A percentile compares a stretch with the other conserved stretches of the same genome.
Evolutionary conservation across 2,888 invertebrate genomes (phyloP).

Genomic region (Lepidochrysops patricia): DNA sequence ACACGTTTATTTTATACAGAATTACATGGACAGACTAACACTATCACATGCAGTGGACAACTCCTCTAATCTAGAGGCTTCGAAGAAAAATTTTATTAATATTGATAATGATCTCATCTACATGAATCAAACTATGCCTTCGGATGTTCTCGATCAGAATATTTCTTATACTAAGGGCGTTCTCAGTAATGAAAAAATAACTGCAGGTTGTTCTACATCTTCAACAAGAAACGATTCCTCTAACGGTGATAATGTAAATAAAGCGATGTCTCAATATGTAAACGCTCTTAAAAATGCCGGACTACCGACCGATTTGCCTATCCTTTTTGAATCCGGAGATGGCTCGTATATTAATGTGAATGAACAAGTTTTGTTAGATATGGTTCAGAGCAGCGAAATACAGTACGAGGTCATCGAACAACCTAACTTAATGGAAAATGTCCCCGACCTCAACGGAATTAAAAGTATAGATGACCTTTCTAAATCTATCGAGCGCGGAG

Average conservation of each 20-base stretch:
- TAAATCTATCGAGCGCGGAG: constrained; percentile 63
- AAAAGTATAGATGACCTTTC: constrained; percentile 69
- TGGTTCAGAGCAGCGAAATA: constrained; percentile 70
- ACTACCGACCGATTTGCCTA: constrained; percentile 65
- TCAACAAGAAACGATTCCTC: constrained; percentile 36
- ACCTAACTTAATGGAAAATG: constrained; percentile 67
- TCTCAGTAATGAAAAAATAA: constrained; percentile 46
- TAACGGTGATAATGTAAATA: constrained; percentile 41
- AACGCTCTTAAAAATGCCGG: constrained; percentile 64
- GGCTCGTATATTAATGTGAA: constrained; percentile 78
- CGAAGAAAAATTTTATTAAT: constrained; percentile 48
- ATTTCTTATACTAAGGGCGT: constrained; percentile 47
- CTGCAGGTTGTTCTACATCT: constrained; percentile 43
- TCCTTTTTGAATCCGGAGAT: constrained; percentile 78
- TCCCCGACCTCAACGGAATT: constrained; percentile 64
- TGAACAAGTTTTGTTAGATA: constrained; percentile 75
- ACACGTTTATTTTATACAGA: constrained; percentile 36
- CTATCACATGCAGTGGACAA: constrained; percentile 64
- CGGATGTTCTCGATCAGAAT: constrained; percentile 48
- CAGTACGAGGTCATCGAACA: constrained; percentile 71
- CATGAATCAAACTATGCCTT: constrained; percentile 51
- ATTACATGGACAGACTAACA: constrained; percentile 62
- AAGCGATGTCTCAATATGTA: constrained; percentile 67
- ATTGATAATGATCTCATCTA: constrained; percentile 62
- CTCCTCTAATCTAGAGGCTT: constrained; percentile 55